phyloP scores from a whole-genome alignment of 2,888 invertebrate species.

The Tiliacea aurago region DNA sequence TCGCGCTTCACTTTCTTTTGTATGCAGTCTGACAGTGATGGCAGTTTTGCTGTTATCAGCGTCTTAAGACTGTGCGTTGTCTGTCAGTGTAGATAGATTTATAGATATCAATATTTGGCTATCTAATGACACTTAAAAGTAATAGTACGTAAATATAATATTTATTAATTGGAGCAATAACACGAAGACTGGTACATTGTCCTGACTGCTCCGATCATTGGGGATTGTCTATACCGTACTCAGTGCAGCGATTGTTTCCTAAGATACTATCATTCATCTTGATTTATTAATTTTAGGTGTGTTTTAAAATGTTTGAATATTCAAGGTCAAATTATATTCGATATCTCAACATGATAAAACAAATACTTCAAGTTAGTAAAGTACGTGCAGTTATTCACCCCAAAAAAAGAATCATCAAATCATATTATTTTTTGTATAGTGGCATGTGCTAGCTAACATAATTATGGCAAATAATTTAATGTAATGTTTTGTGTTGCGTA shows the following conservation, averaged over 20 bases:
- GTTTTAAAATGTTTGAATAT: slow-evolving; percentile 69
- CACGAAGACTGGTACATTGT: slow-evolving; percentile 83
- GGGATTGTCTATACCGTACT: slow-evolving; percentile 52
- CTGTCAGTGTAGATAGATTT: background rate
- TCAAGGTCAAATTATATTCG: background rate
- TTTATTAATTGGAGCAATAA: slow-evolving; percentile 89
- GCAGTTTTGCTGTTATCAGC: too few relatives aligned
- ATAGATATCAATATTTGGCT: background rate
- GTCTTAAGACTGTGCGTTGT: background rate
- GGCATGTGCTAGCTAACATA: too few relatives aligned
- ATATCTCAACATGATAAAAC: background rate
- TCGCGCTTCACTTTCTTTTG: too few relatives aligned
- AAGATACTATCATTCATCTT: slow-evolving; percentile 56
- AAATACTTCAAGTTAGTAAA: too few relatives aligned
- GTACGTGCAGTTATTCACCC: too few relatives aligned
- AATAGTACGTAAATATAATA: background rate
- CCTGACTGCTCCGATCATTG: slow-evolving; percentile 67
- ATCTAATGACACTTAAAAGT: background rate
- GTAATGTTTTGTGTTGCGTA: too few relatives aligned
- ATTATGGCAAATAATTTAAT: too few relatives aligned
- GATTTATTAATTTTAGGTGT: slow-evolving; percentile 30
- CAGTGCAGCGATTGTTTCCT: slow-evolving; percentile 53
- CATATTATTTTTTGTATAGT: too few relatives aligned
- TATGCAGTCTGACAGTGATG: too few relatives aligned
- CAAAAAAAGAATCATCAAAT: too few relatives aligned